Conservation (phyloP, 2,888 invertebrate species). For the Platerodrilus igneus region DNA sequence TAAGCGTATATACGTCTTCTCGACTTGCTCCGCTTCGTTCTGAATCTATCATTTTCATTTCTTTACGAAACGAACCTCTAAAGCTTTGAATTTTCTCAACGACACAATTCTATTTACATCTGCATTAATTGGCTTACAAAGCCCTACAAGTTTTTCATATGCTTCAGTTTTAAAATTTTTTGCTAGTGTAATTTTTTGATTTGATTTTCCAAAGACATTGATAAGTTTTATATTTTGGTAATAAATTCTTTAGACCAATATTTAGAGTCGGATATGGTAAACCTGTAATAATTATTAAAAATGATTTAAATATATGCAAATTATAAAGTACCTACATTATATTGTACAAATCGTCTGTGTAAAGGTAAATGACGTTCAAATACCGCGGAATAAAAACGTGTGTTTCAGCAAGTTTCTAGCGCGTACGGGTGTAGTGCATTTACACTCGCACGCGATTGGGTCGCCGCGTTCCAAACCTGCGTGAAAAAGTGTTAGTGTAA, state of each 20-base stretch:
- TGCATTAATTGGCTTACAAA: constrained; percentile 6
- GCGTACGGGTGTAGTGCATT: no score
- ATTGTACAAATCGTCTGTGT: no score
- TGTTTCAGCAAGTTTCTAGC: no score
- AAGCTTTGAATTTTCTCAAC: constrained; percentile 17
- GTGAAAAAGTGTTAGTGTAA: no score
- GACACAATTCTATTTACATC: constrained; percentile 9
- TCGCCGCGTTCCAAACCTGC: no score
- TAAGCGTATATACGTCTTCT: constrained; percentile 18
- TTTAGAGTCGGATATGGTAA: no score
- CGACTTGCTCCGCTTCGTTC: constrained; percentile 16
- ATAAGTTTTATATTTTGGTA: constrained; percentile 10
- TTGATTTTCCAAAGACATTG: constrained; percentile 20
- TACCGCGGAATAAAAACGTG: no score
- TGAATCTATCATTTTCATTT: constrained; percentile 20
- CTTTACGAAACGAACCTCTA: constrained; percentile 22
- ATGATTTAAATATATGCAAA: no score
- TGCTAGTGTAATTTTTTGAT: constrained; percentile 16
- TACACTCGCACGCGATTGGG: no score
- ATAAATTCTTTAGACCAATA: constrained; percentile 1
- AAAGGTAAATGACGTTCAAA: no score
- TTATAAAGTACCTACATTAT: no score
- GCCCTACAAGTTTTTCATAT: constrained; percentile 11
- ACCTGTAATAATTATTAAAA: no score
- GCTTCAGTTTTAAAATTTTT: constrained; percentile 11